A percentile compares a stretch with the other conserved stretches of the same genome.
Conservation (phyloP, 2,113 vertebrate genomes). For the Muntiacus muntjak region DNA sequence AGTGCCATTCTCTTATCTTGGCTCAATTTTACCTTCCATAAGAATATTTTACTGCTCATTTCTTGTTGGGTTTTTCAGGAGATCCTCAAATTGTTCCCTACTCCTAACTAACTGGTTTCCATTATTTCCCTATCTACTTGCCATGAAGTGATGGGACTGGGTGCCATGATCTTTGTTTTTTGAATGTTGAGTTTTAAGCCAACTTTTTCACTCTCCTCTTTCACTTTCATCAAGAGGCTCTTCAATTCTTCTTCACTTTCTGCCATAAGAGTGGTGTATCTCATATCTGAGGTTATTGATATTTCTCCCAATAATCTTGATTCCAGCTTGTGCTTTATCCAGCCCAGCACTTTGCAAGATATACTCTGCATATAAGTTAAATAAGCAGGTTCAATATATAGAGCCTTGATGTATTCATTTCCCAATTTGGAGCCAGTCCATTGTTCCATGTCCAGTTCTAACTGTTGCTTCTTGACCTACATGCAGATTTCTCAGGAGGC, state of each 20-base stretch:
- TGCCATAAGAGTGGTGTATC: neutral
- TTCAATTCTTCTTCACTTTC: neutral
- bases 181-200: neutral
- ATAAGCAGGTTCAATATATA: neutral
- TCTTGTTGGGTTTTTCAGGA: constrained; percentile 13
- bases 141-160: neutral
- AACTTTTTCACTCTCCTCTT: neutral
- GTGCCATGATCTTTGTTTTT: neutral
- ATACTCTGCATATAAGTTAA: neutral
- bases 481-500: neutral
- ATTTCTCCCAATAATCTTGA: neutral
- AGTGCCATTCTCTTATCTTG: constrained; percentile 4
- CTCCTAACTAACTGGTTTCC: neutral
- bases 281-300: neutral
- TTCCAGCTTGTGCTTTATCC: neutral
- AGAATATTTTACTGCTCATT: constrained; percentile 25
- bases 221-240: neutral
- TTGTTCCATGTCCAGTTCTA: neutral
- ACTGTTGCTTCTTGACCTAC: neutral
- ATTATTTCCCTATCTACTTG: neutral
- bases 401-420: neutral
- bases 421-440: neutral
- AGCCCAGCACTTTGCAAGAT: neutral
- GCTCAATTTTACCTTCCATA: constrained; percentile 48
- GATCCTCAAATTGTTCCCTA: constrained; percentile 4